phyloP scores from a whole-genome alignment of 1,140 invertebrate genomes.

The Ceratina australensis region DNA sequence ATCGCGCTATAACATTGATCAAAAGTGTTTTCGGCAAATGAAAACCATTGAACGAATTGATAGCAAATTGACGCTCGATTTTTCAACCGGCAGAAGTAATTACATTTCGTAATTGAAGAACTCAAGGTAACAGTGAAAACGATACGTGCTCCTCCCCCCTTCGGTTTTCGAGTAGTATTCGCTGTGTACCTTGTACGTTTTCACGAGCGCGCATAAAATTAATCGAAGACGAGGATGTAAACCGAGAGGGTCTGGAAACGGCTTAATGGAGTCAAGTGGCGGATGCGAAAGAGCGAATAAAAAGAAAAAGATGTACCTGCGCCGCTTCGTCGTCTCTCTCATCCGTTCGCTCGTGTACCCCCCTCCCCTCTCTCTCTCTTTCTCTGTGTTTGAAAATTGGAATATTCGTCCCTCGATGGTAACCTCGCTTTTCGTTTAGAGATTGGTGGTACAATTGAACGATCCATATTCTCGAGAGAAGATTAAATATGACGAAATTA shows the following conservation, averaged over 20 bases:
- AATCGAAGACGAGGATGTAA: constrained; percentile 18
- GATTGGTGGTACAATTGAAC: constrained; percentile 28
- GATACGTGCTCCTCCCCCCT: too few species aligned
- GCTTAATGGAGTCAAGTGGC: constrained; percentile 66
- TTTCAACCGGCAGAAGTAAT: neutral
- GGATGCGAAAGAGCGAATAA: constrained; percentile 36
- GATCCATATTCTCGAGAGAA: neutral
- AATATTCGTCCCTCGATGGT: constrained; percentile 50
- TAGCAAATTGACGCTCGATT: neutral
- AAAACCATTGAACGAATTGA: too few species aligned
- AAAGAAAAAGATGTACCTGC: constrained; percentile 29
- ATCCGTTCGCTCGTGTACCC: too few species aligned
- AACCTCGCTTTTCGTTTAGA: constrained; percentile 35
- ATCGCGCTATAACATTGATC: neutral
- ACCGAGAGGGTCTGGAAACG: constrained; percentile 21
- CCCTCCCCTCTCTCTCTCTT: too few species aligned
- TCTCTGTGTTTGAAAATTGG: constrained; percentile 49
- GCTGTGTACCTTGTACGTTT: neutral
- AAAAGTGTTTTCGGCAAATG: neutral
- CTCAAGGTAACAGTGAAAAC: too few species aligned
- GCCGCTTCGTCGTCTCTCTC: neutral
- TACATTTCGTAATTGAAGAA: too few species aligned
- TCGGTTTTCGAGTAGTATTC: too few species aligned
- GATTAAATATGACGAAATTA: constrained; percentile 41
- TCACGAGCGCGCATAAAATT: constrained; percentile 15